phyloP scores from a whole-genome alignment of 37 sponge, comb jelly and placozoan genomes.

The Haliclona indistincta region DNA sequence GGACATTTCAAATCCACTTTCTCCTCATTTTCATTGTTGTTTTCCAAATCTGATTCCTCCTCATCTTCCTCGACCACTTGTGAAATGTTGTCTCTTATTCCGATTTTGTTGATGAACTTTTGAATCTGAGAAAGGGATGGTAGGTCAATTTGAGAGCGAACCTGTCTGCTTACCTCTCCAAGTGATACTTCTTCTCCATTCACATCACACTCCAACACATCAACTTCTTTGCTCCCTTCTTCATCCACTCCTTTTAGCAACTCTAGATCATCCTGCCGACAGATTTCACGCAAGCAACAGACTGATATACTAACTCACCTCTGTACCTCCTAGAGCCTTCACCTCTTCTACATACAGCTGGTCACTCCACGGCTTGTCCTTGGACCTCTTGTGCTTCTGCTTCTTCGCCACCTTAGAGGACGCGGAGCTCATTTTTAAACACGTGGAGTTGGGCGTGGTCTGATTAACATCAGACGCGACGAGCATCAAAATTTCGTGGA shows the following conservation, averaged over 20 bases:
- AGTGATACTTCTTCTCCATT: background rate
- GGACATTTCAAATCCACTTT: too few relatives aligned
- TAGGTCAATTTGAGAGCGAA: too few relatives aligned
- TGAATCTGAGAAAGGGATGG: too few relatives aligned
- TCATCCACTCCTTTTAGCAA: constrained; percentile 30
- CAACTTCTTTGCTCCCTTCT: constrained; percentile 3
- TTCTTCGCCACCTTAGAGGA: background rate
- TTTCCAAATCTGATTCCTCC: too few relatives aligned
- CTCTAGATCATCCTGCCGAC: constrained; percentile 44
- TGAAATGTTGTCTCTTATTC: too few relatives aligned
- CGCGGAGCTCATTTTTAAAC: background rate
- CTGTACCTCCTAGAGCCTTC: constrained; percentile 46
- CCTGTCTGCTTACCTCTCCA: constrained; percentile 22
- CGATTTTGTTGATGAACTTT: too few relatives aligned
- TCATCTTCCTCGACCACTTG: too few relatives aligned
- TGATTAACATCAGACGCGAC: background rate
- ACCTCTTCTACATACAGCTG: constrained; percentile 29
- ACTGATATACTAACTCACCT: constrained; percentile 22
- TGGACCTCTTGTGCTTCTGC: background rate
- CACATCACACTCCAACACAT: background rate
- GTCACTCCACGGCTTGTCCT: background rate
- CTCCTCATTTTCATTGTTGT: too few relatives aligned
- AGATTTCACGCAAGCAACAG: background rate
- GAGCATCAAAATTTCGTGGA: background rate
- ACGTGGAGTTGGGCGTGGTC: background rate